Base-by-base conservation (phyloP, 1,140 invertebrate species). In the Drosophila tsacasi region DNA sequence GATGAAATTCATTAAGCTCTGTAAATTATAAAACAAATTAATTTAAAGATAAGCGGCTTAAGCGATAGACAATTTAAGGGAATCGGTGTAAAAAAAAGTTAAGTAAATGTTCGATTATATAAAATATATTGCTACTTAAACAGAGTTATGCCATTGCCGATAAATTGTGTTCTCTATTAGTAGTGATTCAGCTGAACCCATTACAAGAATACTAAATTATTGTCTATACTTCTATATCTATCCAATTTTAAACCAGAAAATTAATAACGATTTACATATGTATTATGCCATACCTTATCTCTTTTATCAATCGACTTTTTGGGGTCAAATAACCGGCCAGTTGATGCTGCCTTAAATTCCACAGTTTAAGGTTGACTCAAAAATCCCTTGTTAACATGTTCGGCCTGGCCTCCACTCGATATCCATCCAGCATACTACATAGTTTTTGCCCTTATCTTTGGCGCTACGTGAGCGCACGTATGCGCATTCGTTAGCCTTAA, bases 401-500 rank as follows among this genome's bases (percentile, higher is more conserved):
- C 19, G 23, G 35, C 54, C 55, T 50, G 67, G n/a, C 44, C 50
- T 25, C 50, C 68, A 47, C 50, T 69, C 55, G 64, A 69, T 59
- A 69, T 65, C 25, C 67, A 74, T 66, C 59, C 71, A 27, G 42
- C 58, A 65, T 49, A 49, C 46, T 49, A 25, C 46, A 49, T 81
- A 76, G 79, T 84, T 85, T 40, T 54, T 79, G 47, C 50, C 69
- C 67, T 68, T 82, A 85, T 85, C 82, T 76, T 35, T 52, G 30
- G 55, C 44, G 44, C 64, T 89, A 89, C 84, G 84, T 89, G 84
- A 65, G 79, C 74, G 78, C 84, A 89, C 84, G 84, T 89, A 90
- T 90, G 85, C 75, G 81, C 84, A 81, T 89, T 90, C 81, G 81
- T 90, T 90, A 79, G 82, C 78, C 77, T 60, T 66, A 86, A 74